Evolutionary conservation across 37 sponge, comb jelly and placozoan genomes (phyloP), one percentile per base, ranked within the genome.

Genomic region (Haliclona indistincta): DNA sequence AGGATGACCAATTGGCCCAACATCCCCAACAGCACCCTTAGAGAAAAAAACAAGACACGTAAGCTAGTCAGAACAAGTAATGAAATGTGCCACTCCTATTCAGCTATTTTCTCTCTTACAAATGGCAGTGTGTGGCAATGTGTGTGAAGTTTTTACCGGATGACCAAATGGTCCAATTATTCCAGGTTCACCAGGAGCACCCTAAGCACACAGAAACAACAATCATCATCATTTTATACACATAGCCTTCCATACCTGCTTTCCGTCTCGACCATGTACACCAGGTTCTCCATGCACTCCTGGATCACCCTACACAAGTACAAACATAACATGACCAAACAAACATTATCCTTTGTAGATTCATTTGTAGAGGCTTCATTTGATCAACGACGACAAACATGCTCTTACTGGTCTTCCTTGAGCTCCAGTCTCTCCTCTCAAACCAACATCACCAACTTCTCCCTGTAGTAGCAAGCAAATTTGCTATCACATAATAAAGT

Each of bases 351-450:
- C n/a, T 25, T 26, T 58, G 55, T 20, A 20, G 43, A 22, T 15
- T 82, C 87, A 29, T 75, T 56, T 45, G 56, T 63, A 20, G 82
- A 81, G 63, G 76, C 63, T 34, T 34, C n/a, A 19, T 82, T 82
- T 35, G 67, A 22, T 20, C 76, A 69, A 38, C 87, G 82, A 70
- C 56, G 77, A 0, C 43, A 53, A 30, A 81, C 87, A 20, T 64
- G 87, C 22, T 76, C 77, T 32, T 71, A 83, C 84, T 17, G 4
- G 4, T 70, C 63, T 76, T 43, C 85, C 85, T 52, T 71, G 78
- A 42, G 77, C 78, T 8, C 85, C 85, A 4, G 36, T 23, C 38
- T 84, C 78, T 40, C 85, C 85, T 55, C 78, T 70, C 42, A 70
- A 28, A 5, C 85, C 85, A 52, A 62, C 43, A 4, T 77, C 71